A percentile compares a stretch with the other conserved stretches of the same genome.
These are phyloP conservation scores for Pachymerium ferrugineum DNA, from an alignment of 2,888 invertebrate genomes.

Conservation along the genomic window DNA sequence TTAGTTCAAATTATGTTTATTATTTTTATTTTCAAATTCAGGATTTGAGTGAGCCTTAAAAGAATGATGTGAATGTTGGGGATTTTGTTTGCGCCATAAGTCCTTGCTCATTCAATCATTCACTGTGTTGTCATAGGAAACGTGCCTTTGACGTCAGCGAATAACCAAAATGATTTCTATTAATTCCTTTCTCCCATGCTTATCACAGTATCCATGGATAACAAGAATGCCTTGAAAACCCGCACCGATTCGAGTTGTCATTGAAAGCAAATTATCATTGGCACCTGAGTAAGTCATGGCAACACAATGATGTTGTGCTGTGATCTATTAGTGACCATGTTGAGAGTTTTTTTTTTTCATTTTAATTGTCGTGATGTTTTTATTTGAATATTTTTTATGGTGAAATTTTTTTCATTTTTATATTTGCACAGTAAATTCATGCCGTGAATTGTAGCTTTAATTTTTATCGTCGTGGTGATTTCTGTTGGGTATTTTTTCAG, in stretches of 20 bases:
- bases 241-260: slow-evolving; percentile 36
- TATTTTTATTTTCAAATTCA: not conserved
- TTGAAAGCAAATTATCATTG: slow-evolving; percentile 32
- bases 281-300: slow-evolving; percentile 33
- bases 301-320: slow-evolving; percentile 33
- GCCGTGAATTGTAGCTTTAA: not conserved
- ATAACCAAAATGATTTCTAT: slow-evolving; percentile 28
- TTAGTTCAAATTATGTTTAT: not conserved
- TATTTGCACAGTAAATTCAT: slow-evolving; percentile 4
- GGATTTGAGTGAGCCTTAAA: not conserved
- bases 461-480: slow-evolving; percentile 20
- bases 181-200: slow-evolving; percentile 36
- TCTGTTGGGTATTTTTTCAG: slow-evolving; percentile 1
- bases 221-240: slow-evolving; percentile 36
- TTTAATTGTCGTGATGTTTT: slow-evolving; percentile 23
- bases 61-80: not conserved
- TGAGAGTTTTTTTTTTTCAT: slow-evolving; percentile 23
- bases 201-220: slow-evolving; percentile 37
- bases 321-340: slow-evolving; percentile 23
- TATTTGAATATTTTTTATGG: slow-evolving; percentile 23
- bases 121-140: slow-evolving; percentile 18
- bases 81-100: not conserved
- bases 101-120: slow-evolving; percentile 5
- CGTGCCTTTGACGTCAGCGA: slow-evolving; percentile 18
- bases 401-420: not conserved